phyloP scores from a whole-genome alignment of 2,797 vertebrate genomes.

The Amblyopsis hoosieri region DNA sequence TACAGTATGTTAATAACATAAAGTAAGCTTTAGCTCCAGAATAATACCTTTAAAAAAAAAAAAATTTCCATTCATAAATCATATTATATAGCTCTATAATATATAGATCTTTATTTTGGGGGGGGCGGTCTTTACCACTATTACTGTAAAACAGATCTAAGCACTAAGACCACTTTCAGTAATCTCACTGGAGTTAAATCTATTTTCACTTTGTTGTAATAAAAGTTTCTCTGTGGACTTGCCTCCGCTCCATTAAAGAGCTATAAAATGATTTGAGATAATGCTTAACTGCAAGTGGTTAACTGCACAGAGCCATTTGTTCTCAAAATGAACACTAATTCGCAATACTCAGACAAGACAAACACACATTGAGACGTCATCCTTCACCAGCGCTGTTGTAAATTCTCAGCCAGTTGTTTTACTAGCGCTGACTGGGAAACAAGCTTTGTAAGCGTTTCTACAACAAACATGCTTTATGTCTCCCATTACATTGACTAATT shows the following conservation, averaged over 20 bases:
- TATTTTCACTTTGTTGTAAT: slow-evolving; percentile 9
- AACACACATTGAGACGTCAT: slow-evolving; percentile 55
- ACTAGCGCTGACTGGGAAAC: slow-evolving; percentile 50
- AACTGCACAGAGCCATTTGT: slow-evolving; percentile 48
- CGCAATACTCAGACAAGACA: slow-evolving; percentile 57
- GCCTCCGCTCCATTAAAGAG: slow-evolving; percentile 28
- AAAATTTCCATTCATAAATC: no score
- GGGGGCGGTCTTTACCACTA: no score
- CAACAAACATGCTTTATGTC: slow-evolving; percentile 60
- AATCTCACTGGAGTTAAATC: slow-evolving; percentile 1
- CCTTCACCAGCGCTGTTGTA: slow-evolving; percentile 47
- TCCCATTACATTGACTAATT: slow-evolving; percentile 65
- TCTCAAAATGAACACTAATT: slow-evolving; percentile 64
- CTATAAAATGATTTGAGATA: slow-evolving; percentile 39
- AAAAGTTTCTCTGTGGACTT: slow-evolving; percentile 10
- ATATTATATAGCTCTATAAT: no score
- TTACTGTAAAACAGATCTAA: no score
- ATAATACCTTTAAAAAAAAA: no score
- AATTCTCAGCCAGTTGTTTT: slow-evolving; percentile 59
- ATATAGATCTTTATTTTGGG: no score
- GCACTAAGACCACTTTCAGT: no score
- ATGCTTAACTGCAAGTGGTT: slow-evolving; percentile 40
- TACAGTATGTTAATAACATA: no score
- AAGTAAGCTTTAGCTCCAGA: no score
- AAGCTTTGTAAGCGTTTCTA: slow-evolving; percentile 39